Conservation (phyloP, 2,888 invertebrate species). For the Erpobdella octoculata region DNA sequence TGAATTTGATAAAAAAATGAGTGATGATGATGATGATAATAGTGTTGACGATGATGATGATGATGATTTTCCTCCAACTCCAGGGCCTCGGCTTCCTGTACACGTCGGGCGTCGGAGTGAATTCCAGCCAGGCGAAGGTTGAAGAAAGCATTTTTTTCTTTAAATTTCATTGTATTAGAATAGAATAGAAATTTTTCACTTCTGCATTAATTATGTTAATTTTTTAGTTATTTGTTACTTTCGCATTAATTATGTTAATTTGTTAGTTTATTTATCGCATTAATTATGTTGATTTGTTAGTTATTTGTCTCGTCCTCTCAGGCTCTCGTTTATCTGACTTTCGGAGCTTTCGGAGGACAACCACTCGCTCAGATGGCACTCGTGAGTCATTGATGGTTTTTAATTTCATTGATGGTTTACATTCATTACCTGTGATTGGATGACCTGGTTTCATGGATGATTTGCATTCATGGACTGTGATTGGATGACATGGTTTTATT, state of each 20-base stretch:
- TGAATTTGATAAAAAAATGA: too few species aligned
- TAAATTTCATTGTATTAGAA: too few species aligned
- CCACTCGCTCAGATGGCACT: slow-evolving; percentile 91
- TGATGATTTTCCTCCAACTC: slow-evolving; percentile 34
- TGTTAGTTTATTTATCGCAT: not conserved
- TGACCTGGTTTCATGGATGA: not conserved
- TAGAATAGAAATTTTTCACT: too few species aligned
- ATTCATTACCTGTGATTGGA: not conserved
- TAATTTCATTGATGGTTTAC: too few species aligned
- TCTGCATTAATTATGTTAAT: too few species aligned
- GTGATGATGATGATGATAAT: too few species aligned
- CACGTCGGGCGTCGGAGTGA: slow-evolving; percentile 75
- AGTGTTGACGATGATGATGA: not conserved
- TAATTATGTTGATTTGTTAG: not conserved
- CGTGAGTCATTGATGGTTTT: too few species aligned
- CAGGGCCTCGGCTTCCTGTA: slow-evolving; percentile 79
- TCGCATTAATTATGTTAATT: not conserved
- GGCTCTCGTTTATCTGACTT: slow-evolving; percentile 79
- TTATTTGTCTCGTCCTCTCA: slow-evolving; percentile 34
- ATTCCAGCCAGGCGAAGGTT: slow-evolving; percentile 69
- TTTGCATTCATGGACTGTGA: not conserved
- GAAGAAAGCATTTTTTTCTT: slow-evolving; percentile 11
- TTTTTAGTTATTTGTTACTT: too few species aligned
- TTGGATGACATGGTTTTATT: not conserved
- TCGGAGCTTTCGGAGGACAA: slow-evolving; percentile 83